Evolutionary conservation across 2,113 vertebrate species (phyloP), one percentile per base, ranked within the genome.

Genomic region (Nematolebias whitei): DNA sequence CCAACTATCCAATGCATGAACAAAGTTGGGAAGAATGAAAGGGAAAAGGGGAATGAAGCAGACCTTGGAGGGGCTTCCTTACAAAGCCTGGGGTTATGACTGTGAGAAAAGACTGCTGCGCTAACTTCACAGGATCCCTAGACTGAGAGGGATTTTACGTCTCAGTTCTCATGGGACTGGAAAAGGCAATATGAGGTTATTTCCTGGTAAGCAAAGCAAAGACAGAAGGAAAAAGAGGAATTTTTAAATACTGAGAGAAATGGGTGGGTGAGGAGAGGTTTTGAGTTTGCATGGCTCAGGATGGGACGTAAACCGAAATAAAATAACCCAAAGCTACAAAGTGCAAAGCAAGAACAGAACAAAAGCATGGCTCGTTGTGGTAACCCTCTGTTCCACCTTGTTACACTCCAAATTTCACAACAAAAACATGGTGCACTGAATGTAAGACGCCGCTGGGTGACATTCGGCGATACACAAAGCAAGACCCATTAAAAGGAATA

Each of bases 101-200:
- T 78, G 76, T 66, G 79, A 85, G 82, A 85, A 86, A 81, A 79
- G 75, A 80, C 69, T 64, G 82, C 81, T 84, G 82, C 51, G 53
- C 74, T 87, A 74, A 79, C 85, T 89, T 87, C 89, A 87, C 74
- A 84, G 78, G 85, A 70, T 86, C 80, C 82, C 62, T 58, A 83
- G 82, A 88, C 76, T 76, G 67, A 76, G 63, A 72, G 71, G 85
- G 85, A 85, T 87, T 90, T 89, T 88, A 90, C 86, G 86, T 85
- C 74, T 57, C 29, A 5, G 67, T 90, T 88, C 87, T 72, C 45
- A 22, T 81, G 91, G 89, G 89, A 88, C 72, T 72, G 63, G 39
- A 83, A 65, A 62, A 85, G 74, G 79, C 83, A 87, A 78, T 53
- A 70, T 68, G 83, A 86, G 82, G 84, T 87, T 88, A 74, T 85